Evolutionary conservation across 2,797 vertebrate genomes (phyloP).

Genomic region (Phylloscopus collybita): DNA sequence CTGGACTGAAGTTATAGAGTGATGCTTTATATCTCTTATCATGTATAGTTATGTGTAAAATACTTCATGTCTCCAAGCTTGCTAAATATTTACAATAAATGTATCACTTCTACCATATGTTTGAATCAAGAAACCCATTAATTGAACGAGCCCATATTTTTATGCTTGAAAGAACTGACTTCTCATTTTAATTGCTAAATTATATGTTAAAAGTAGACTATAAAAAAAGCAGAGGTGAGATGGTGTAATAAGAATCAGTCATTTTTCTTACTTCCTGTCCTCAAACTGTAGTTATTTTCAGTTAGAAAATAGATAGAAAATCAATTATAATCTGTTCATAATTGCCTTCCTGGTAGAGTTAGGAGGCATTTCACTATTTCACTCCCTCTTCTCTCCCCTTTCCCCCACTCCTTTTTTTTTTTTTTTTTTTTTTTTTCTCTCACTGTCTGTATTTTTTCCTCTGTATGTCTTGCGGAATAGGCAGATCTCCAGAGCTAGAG

Average conservation of each 20-base stretch:
- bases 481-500: not conserved
- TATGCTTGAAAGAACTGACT: not conserved
- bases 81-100: slow-evolving; percentile 24
- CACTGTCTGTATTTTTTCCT: not conserved
- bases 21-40: not conserved
- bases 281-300: slow-evolving; percentile 12
- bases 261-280: slow-evolving; percentile 1
- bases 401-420: fast-evolving
- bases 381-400: not conserved
- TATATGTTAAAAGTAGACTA: not conserved
- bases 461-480: not conserved
- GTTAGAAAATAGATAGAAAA: slow-evolving; percentile 26
- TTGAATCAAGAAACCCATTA: slow-evolving; percentile 15
- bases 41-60: not conserved
- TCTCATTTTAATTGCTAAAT: not conserved
- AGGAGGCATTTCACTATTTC: not conserved
- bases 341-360: slow-evolving; percentile 19
- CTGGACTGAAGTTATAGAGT: not conserved
- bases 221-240: not conserved
- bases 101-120: not conserved
- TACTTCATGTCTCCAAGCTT: not conserved
- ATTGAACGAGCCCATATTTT: not conserved
- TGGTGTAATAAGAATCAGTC: not conserved
- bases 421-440: not conserved
- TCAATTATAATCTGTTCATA: slow-evolving; percentile 32